Base-by-base conservation (phyloP, 2,888 invertebrate species). In the Caenorhabditis uteleia region DNA sequence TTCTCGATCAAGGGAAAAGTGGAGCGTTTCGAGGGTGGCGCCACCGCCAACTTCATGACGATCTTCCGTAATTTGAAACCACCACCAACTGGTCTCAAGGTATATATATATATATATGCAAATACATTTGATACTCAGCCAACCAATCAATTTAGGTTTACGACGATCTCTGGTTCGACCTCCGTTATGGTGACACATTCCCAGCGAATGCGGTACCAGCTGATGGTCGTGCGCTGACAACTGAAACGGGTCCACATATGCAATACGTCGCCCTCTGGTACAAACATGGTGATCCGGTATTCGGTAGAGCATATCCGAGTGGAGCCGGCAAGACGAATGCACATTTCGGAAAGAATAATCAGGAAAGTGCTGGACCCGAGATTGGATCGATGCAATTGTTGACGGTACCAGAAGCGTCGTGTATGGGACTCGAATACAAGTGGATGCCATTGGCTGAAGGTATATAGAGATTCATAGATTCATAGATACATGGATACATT, bases 261-360 rank as follows among this genome's bases (percentile, higher is more conserved):
- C 69, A 72, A 51, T 74, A 71, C 61, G 73, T 76, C 34, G 76
- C 74, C 5, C 68, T 76, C 18, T 76, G 76, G 76, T 76, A 76
- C 64, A 74, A 74, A 44, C 76, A 76, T 59, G 76, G 76, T 36
- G 67, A 76, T 18, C 76, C 76, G 14, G 69, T 76, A 23, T 74
- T 76, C 46, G 74, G 74, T 7, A 51, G 74, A 23, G 69, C 74
- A 20, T 74, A 69, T 46, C 72, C 72, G 29, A 68, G 55, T 43
- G 33, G 39, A 10, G 59, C 66, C 21, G 70, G 64, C 23, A 75
- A 74, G 59, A 64, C 60, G 21, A 31, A 50, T 23, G 76, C 76
- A 12, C 66, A 72, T 38, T 75, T 75, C 48, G 76, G 68, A 8
- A 58, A 59, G 55, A 68, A 74, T 56, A 72, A 72, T 36, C 74